Base-by-base conservation (phyloP, 2,113 vertebrate genomes). In the Chaetops frenatus region DNA sequence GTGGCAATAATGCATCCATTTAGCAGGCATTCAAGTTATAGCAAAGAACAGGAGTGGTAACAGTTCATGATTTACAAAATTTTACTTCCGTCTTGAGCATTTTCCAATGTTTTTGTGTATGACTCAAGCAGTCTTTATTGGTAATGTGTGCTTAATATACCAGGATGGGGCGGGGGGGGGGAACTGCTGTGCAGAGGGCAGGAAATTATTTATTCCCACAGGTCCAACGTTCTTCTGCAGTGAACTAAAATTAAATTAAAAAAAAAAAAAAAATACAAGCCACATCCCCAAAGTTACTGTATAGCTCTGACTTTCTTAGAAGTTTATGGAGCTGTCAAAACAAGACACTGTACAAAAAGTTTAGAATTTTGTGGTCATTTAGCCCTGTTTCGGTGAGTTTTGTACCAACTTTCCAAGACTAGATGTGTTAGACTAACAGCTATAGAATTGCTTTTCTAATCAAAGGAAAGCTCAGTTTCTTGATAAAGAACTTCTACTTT, bases 11-110 rank as follows among this genome's bases (percentile, higher is more conserved):
- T 56, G 61, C 65, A 87, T 79, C 56, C 73, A 64, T 96, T 95
- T 93, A 96, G 76, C 89, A 85, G 15, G 50, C 91, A 81, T 73
- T 95, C 33, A 72, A 77, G 72, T 67, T 79, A 76, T 56, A 80
- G 80, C 74, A 82, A 74, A 51, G 84, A 82, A 74, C 76, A 81
- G 76, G 94, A 94, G 50, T 56, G 56, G 58, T 35, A 97, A 86
- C 95, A 93, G 82, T 79, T 97, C 81, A 92, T 93, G 61, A 79
- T 94, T 94, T 78, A 83, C 94, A 91, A 97, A 96, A 92, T 83
- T 70, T 67, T 79, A 89, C 73, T 96, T 96, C 27, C 47, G 65
- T 94, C 76, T 96, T 95, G 29, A 81, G 47, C 35, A 29, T 85
- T 84, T 91, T 77, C 65, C 60, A 51, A 22, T 9, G 15, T 45